phyloP scores from a whole-genome alignment of 2,888 invertebrate species.

The Globia sparganii region DNA sequence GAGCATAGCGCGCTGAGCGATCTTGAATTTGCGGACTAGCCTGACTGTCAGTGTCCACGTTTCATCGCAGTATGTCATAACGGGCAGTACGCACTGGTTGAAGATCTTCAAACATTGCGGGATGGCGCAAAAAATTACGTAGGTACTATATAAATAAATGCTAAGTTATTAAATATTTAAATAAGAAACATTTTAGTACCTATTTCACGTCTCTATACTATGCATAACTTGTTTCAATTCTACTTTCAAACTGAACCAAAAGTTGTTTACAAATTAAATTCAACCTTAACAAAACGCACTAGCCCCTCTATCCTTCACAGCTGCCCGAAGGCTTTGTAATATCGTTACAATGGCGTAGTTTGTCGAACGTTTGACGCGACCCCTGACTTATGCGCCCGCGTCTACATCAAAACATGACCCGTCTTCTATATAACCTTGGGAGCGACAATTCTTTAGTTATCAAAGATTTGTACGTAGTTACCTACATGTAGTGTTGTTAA shows the following conservation, averaged over 20 bases:
- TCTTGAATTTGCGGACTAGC: no score
- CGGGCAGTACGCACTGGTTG: no score
- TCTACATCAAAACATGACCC: conserved; percentile 77
- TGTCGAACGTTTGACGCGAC: conserved; percentile 84
- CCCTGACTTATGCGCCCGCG: conserved; percentile 81
- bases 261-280: not conserved
- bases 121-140: not conserved
- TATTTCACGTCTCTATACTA: not conserved
- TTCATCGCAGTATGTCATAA: no score
- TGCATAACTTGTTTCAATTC: no score
- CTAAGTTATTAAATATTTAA: not conserved
- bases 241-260: not conserved
- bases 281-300: conserved; percentile 29
- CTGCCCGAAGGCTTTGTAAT: conserved; percentile 63
- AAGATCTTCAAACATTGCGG: no score
- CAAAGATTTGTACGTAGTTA: conserved; percentile 15
- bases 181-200: not conserved
- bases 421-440: conserved; percentile 65
- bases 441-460: conserved; percentile 75
- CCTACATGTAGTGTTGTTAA: not conserved
- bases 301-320: conserved; percentile 15
- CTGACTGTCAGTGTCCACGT: no score
- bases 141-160: not conserved
- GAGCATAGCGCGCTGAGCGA: no score
- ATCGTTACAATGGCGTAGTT: conserved; percentile 82